These are phyloP conservation scores for Temnopleurus reevesii DNA, from an alignment of 53 echinoderm and acorn worm species.

Conservation along the genomic window DNA sequence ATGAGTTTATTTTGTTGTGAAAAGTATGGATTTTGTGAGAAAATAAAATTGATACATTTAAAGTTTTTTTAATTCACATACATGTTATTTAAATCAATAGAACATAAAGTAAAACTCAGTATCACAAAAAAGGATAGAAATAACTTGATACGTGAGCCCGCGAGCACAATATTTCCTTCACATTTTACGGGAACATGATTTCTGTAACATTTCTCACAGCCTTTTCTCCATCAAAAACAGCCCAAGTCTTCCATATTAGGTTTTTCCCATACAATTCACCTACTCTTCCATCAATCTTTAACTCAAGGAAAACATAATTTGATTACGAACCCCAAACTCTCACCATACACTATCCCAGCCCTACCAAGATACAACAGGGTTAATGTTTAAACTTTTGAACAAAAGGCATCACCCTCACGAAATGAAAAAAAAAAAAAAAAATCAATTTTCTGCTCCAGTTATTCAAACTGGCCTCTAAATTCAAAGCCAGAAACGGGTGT, in stretches of 20 bases:
- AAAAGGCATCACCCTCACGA: slow-evolving; percentile 9
- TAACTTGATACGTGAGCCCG: too few species aligned
- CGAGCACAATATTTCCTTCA: too few species aligned
- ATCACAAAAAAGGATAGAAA: background rate
- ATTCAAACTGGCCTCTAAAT: slow-evolving; percentile 10
- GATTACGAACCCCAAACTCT: background rate
- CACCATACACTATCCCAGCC: background rate
- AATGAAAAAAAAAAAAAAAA: too few species aligned
- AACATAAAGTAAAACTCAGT: too few species aligned
- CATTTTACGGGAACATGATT: too few species aligned
- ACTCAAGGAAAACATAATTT: background rate
- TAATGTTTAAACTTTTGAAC: slow-evolving; percentile 43
- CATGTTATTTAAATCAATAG: too few species aligned
- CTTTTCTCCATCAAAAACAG: background rate
- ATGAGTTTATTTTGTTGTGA: too few species aligned
- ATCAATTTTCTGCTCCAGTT: slow-evolving; percentile 54
- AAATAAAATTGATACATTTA: too few species aligned
- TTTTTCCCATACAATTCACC: background rate
- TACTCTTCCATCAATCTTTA: background rate
- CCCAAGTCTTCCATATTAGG: background rate
- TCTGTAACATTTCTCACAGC: background rate
- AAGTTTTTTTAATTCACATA: too few species aligned
- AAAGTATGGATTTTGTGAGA: too few species aligned
- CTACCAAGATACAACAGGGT: background rate
- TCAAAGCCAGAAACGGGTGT: background rate